Evolutionary conservation across 2,888 invertebrate genomes (phyloP), one percentile per base, ranked within the genome.

Genomic region (Eupithecia inturbata): DNA sequence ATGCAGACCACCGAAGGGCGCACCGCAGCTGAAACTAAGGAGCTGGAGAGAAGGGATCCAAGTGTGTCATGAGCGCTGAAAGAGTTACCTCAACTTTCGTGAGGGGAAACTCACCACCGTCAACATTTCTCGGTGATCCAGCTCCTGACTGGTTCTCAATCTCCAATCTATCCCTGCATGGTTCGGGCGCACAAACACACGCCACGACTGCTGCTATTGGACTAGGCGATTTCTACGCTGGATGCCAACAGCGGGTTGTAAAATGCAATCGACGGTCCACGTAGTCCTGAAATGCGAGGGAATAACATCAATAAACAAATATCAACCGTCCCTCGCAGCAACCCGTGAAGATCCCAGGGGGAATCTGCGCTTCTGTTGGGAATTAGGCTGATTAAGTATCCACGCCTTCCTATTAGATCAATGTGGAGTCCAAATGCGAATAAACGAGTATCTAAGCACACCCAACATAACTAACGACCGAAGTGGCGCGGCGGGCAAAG

Each of bases 221-320:
- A 97, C 83, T 97, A 97, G 84, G 96, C 96, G 5, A 97, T 97
- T 0, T 96, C 96, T 0, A 93, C 93, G 0, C 91, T 96, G 36
- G 96, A 96, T 85, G 95, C 96, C 19, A 96, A 95, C 88, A 97
- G 97, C 85, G 97, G 6, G 45, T 45, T 45, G 7, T 19, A 45
- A 45, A 7, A 19, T 45, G 1, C 45, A 19, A 19, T 45, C 45
- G n/a, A n/a, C n/a, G 7, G 19, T 45, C 45, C 19, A 19, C 41
- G 41, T 45, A 1, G 16, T 45, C 16, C 16, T 45, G 14, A 39
- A 39, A 45, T 45, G 19, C 41, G 16, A 45, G 41, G 6, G 16
- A 45, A 45, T 45, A 9, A 6, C 7, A 10, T 36, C 19, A 45
- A 12, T 45, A 45, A 45, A 41, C n/a, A 16, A 16, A 41, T 0